Evolutionary conservation across 1,140 invertebrate genomes (phyloP), one percentile per base, ranked within the genome.

Genomic region (Drosophila leontia): DNA sequence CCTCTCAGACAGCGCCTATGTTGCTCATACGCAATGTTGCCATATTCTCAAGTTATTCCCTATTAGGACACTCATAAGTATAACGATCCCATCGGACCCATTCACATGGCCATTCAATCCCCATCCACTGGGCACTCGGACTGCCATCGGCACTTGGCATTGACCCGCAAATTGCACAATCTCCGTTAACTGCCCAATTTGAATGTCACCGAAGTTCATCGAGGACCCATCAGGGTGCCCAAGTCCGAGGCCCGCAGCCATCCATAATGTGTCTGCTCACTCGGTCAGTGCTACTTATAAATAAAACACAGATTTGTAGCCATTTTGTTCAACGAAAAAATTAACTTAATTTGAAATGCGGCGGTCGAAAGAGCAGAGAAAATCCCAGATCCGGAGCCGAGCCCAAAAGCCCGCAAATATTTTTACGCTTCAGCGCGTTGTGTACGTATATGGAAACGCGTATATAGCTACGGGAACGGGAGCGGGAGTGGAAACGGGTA

Each of bases 251-350:
- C 29, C 55, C 45, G 37, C n/a, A 23, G 70, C 53, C 55, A 60
- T 74, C 63, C 60, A 74, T 79, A 75, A 79, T 83, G 51, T 62
- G 64, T 64, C 61, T 76, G 70, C 64, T 53, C 76, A 71, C 68
- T 67, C 45, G 76, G 23, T 32, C 41, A 63, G 62, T 58, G 69
- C 42, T 56, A 64, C 72, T 80, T 85, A 81, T 84, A 78, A 84
- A 84, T 85, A 85, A 81, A 80, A 85, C 62, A 80, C 72, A 80
- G 75, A 84, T 85, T 85, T 85, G 72, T 69, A 68, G 72, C 47
- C 62, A 82, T 78, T 74, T 74, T 60, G 62, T 63, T 56, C 39
- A 67, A 72, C 35, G 48, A 42, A 60, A 60, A 71, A 59, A 68
- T 53, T 75, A 68, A 80, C 75, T 85, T 85, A 58, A 77, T 85